These are phyloP conservation scores for Heliconius nattereri DNA, from an alignment of 1,140 invertebrate genomes.

Conservation along the genomic window DNA sequence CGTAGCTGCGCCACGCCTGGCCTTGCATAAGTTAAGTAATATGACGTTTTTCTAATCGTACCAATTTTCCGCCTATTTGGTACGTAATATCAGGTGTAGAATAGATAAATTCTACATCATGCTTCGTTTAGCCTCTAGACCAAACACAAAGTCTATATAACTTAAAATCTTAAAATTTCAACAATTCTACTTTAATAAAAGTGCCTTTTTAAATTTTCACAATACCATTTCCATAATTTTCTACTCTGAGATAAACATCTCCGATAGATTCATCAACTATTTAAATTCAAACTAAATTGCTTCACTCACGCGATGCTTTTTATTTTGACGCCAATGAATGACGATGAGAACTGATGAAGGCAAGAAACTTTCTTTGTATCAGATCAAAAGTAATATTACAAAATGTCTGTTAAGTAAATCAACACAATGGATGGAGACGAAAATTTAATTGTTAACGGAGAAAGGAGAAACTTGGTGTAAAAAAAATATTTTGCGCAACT, in stretches of 20 bases:
- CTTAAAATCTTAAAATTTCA: too few relatives aligned
- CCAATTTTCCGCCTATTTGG: too few relatives aligned
- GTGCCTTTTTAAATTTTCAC: not conserved
- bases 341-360: conserved; percentile 39
- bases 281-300: conserved; percentile 59
- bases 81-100: too few relatives aligned
- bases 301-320: conserved; percentile 58
- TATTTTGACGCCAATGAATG: conserved; percentile 28
- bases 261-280: conserved; percentile 46
- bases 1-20: too few relatives aligned
- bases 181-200: too few relatives aligned
- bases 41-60: too few relatives aligned
- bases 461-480: not conserved
- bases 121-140: too few relatives aligned
- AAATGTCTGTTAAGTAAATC: not conserved
- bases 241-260: conserved; percentile 8
- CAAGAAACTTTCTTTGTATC: conserved; percentile 34
- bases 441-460: not conserved
- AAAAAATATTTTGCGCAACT: not conserved
- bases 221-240: conserved; percentile 9
- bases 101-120: too few relatives aligned
- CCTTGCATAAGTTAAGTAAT: too few relatives aligned
- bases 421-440: not conserved
- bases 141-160: too few relatives aligned
- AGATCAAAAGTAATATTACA: not conserved